Evolutionary conservation across 2,113 vertebrate species (phyloP), one percentile per base, ranked within the genome.

Genomic region (Polypterus senegalus): DNA sequence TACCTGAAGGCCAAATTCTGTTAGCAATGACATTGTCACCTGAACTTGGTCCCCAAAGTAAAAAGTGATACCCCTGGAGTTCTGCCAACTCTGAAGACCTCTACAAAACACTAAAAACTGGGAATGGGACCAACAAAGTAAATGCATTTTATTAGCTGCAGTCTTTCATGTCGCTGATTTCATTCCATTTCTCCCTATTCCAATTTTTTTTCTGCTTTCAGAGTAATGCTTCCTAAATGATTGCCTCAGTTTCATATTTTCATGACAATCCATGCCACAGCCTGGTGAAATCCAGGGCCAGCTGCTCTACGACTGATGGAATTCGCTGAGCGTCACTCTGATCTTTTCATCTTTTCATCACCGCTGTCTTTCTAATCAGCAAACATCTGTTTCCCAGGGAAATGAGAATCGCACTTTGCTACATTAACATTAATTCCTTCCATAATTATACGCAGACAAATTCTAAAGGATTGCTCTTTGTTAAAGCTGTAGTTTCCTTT

Each of bases 221-320:
- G 5, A 27, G 1, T 27, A 11, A 55, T 55, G 54, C 27, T 55
- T 55, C 54, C 54, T 10, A 27, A 27, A 27, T 27, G 27, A 8
- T 55, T 55, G 54, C 10, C 27, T 55, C 54, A 11, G 5, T 10
- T 11, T 10, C 54, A 45, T 57, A 46, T 57, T 66, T 49, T 61
- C 65, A n/a, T 66, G 55, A 60, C 48, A 46, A 57, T 60, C 56
- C 10, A 9, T 11, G 60, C 27, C 27, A 27, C 49, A 62, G 60
- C 54, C 60, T 55, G 60, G 54, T 44, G 55, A 53, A 53, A 59
- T 51, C 6, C n/a, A 51, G 66, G 78, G 74, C 78, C 65, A 80
- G 74, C 77, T 84, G 81, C 71, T 74, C 59, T 65, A 70, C 67
- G 71, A 75, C 74, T 64, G 73, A 71, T 73, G 82, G 79, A 79